These are phyloP conservation scores for Eupithecia dodoneata DNA, from an alignment of 2,888 invertebrate genomes.

Conservation along the genomic window DNA sequence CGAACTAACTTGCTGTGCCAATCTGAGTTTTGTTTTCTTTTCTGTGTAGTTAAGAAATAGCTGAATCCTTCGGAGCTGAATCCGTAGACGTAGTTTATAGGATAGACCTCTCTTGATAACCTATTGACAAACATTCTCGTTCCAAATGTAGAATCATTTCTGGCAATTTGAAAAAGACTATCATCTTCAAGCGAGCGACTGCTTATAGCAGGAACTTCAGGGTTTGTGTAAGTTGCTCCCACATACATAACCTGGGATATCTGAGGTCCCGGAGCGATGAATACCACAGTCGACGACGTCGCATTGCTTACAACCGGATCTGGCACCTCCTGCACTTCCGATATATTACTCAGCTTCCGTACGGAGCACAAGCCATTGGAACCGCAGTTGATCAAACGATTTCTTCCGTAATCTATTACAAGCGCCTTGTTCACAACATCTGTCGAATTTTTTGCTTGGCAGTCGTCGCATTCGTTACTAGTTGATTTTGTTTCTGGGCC, in stretches of 20 bases:
- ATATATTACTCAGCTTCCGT: constrained; percentile 94
- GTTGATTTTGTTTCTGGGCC: not conserved
- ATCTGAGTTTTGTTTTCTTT: constrained; percentile 90
- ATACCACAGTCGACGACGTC: constrained; percentile 97
- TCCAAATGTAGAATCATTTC: constrained; percentile 94
- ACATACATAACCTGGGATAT: constrained; percentile 97
- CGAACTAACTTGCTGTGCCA: constrained; percentile 97
- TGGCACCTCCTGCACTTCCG: constrained; percentile 90
- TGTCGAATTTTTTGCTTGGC: not conserved
- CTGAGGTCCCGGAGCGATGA: constrained; percentile 97
- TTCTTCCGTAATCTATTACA: constrained; percentile 95
- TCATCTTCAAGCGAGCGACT: constrained; percentile 94
- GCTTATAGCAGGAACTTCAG: constrained; percentile 96
- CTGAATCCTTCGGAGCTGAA: constrained; percentile 98
- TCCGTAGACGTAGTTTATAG: constrained; percentile 97
- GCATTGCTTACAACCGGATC: constrained; percentile 98
- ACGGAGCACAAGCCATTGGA: constrained; percentile 97
- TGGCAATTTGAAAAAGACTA: constrained; percentile 95
- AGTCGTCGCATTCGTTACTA: not conserved
- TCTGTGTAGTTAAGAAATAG: constrained; percentile 97
- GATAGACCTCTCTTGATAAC: constrained; percentile 94
- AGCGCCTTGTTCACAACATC: constrained; percentile 93
- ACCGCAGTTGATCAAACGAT: constrained; percentile 95
- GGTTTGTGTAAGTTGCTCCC: constrained; percentile 95
- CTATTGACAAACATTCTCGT: constrained; percentile 97